Evolutionary conservation across 92 coral and sea anemone genomes (phyloP), one percentile per base, ranked within the genome.

Genomic region (Phenganax stokvisi): DNA sequence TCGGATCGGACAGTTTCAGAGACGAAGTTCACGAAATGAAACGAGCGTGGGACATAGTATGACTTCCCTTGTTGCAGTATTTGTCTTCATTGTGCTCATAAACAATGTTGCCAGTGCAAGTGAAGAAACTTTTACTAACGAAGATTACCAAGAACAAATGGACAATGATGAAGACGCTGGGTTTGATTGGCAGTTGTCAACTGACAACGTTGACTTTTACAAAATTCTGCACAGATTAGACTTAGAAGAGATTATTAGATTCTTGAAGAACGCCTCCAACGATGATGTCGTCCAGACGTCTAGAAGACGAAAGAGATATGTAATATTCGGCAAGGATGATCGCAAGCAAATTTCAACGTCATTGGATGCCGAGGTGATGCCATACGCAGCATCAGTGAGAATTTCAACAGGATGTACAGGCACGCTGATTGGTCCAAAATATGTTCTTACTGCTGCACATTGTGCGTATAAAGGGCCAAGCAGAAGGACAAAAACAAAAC

Each of bases 361-460:
- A 44, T 85, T 60, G 12, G 89, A 83, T 15, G 92, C 97, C 7
- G 92, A 91, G 63, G 81, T 30, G 77, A 87, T 90, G 58, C 98
- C 98, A 1, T 94, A 89, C 90, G 87, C 92, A 51, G 87, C 96
- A n/a, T 57, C 87, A 12, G 98, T 92, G 55, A 90, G 82, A 88
- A 84, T 92, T 37, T 90, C 96, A 1, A 85, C 98, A 0, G 97
- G 97, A 0, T 94, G 98, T 78, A 78, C 94, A 10, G 98, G 97
- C 0, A 88, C 94, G 13, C 84, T 92, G 13, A 89, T 94, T 56
- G 92, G 97, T 7, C 81, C 57, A 20, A 71, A 67, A 11, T 93
- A 94, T 78, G 91, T 92, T 29, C 84, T 94, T 11, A 89, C 97
- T 13, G 89, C 98, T 1, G 98, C 98, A n/a, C 98, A 94, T 71